Conservation (phyloP, 2,888 invertebrate genomes). For the Ectemnius cavifrons region DNA sequence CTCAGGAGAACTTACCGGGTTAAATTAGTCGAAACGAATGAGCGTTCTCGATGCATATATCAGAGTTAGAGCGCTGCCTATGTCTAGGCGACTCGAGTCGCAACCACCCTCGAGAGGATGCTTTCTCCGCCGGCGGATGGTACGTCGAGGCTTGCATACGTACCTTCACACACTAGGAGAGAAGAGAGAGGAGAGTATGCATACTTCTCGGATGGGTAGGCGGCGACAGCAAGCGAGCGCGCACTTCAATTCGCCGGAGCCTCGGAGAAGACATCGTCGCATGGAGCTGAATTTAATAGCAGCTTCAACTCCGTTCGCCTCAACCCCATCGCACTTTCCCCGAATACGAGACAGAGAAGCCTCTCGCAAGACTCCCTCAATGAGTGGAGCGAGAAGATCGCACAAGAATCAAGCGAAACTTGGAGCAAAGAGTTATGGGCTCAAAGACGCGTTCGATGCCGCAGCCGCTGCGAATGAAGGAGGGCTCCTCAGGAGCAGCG, state of each 20-base stretch:
- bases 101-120: neutral
- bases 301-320: neutral
- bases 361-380: slow-evolving; percentile 9
- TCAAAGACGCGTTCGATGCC: too few relatives aligned
- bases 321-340: neutral
- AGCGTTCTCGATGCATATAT: neutral
- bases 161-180: too few relatives aligned
- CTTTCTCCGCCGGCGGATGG: slow-evolving; percentile 6
- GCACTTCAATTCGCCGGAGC: neutral
- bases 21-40: slow-evolving; percentile 40
- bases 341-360: slow-evolving; percentile 24
- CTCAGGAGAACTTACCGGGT: slow-evolving; percentile 2
- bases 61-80: neutral
- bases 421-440: too few relatives aligned
- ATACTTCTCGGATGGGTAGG: too few relatives aligned
- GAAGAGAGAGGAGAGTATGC: too few relatives aligned
- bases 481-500: too few relatives aligned
- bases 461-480: too few relatives aligned
- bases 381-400: slow-evolving; percentile 23
- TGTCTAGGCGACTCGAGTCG: neutral
- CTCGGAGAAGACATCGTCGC: slow-evolving; percentile 14
- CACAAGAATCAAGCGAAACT: neutral
- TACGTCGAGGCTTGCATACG: neutral
- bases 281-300: slow-evolving; percentile 21
- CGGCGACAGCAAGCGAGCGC: neutral